Base-by-base conservation (phyloP, 1,140 invertebrate genomes). In the Sminthurides bifidus region DNA sequence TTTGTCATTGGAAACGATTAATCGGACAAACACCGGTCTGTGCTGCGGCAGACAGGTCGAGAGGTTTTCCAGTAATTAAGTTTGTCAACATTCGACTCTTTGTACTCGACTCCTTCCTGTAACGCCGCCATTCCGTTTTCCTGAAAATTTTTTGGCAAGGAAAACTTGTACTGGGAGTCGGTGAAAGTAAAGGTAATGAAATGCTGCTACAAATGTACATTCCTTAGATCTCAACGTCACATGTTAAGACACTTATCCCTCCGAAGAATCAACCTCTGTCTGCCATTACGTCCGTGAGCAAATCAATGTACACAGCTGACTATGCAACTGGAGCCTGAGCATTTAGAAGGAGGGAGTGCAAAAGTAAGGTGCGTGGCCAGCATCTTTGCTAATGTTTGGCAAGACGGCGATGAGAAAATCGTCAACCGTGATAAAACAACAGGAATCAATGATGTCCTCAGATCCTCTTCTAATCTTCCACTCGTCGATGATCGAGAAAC, bases 341-440 rank as follows among this genome's bases (percentile, higher is more conserved):
- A 64, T 45, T 60, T 64, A 23, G 63, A 64, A 17, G 54, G 61
- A 26, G 63, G 63, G 27, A 49, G 45, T 41, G 56, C 63, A 2
- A 64, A 64, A 40, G 54, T 64, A 12, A 48, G 59, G 4, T 64
- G 63, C 43, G 48, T 58, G 37, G 59, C 62, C 3, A 59, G 35
- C 23, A 59, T 61, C 29, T 52, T 56, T 10, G 58, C 56, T 33
- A 40, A 54, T 15, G 57, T 60, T 51, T 61, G 59, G 58, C 58
- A 61, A 26, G 62, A 61, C 35, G 56, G 59, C 21, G 56, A 60
- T 51, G 62, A 64, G 38, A 54, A 46, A 24, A 58, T 51, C 37
- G 53, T 64, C 19, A 53, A 52, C 3, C 27, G 54, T 43, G 46
- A 57, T 24, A 60, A 52, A 23, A 37, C 40, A n/a, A n/a, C n/a